These are phyloP conservation scores for Limnothrissa miodon DNA, from an alignment of 2,113 vertebrate species.

Conservation along the genomic window DNA sequence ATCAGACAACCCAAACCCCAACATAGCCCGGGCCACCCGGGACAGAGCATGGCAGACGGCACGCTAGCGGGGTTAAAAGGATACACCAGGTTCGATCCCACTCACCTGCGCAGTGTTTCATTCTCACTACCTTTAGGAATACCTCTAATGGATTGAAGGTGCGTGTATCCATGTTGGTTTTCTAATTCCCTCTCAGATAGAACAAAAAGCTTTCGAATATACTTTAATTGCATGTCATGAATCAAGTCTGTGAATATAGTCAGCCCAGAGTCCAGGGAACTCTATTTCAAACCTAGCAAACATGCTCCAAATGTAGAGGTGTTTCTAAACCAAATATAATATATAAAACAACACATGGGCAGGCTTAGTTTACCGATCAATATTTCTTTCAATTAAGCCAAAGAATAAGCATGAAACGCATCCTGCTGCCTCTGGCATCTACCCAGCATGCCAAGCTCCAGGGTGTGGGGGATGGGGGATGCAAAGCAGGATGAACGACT, in stretches of 20 bases:
- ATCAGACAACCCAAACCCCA: background rate
- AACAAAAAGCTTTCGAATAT: too few relatives aligned
- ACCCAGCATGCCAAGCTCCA: background rate
- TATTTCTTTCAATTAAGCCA: background rate
- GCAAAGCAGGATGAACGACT: background rate
- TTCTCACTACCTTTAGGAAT: background rate
- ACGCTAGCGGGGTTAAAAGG: background rate
- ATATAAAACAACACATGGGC: background rate
- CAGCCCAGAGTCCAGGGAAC: too few relatives aligned
- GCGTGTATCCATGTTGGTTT: background rate
- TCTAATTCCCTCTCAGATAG: too few relatives aligned
- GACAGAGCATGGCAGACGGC: background rate
- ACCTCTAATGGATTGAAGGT: background rate
- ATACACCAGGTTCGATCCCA: background rate
- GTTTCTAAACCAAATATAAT: background rate
- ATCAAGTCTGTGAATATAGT: too few relatives aligned
- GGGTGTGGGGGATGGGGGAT: too few relatives aligned
- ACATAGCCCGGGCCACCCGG: background rate
- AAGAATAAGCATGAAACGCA: conserved; percentile 8
- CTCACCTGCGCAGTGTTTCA: background rate
- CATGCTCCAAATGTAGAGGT: background rate
- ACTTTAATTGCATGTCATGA: too few relatives aligned
- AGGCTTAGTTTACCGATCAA: background rate
- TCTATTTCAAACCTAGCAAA: background rate
- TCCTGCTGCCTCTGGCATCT: background rate